Percentiles rank a stretch among this genome's conserved stretches.
These are phyloP conservation scores for Metridium senile DNA, from an alignment of 92 coral and sea anemone species.

Conservation along the genomic window DNA sequence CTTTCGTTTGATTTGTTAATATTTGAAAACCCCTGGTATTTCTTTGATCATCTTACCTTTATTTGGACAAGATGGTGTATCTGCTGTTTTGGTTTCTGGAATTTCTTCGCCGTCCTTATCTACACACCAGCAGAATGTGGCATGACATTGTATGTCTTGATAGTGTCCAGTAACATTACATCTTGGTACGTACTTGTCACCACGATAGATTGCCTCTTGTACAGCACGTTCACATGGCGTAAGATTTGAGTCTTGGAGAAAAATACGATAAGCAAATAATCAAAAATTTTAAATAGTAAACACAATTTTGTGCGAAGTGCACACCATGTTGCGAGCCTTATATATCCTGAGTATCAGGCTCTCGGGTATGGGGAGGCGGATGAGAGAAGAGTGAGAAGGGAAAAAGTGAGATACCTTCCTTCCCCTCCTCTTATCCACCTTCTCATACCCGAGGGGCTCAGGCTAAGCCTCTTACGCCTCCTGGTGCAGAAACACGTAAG, in stretches of 20 bases:
- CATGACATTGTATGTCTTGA: constrained; percentile 57
- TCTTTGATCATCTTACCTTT: constrained; percentile 12
- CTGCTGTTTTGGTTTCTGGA: constrained; percentile 36
- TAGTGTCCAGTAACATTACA: constrained; percentile 52
- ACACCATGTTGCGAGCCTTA: no score
- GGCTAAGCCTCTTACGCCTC: no score
- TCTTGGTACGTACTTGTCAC: constrained; percentile 44
- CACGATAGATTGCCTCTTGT: constrained; percentile 38
- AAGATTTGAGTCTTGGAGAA: constrained; percentile 31
- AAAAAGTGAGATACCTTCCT: no score
- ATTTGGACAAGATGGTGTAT: constrained; percentile 26
- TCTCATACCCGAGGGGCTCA: no score
- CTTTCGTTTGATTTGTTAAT: no score
- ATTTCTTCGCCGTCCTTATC: constrained; percentile 58
- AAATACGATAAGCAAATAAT: background rate
- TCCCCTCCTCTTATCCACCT: no score
- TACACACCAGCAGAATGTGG: constrained; percentile 55
- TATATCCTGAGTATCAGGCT: no score
- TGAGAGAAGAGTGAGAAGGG: no score
- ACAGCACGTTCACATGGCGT: constrained; percentile 42
- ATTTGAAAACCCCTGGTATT: background rate
- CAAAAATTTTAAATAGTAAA: no score
- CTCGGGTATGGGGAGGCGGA: no score
- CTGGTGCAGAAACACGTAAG: no score
- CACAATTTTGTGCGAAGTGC: no score